phyloP scores from a whole-genome alignment of 2,888 invertebrate genomes.

The Suillia variegata region DNA sequence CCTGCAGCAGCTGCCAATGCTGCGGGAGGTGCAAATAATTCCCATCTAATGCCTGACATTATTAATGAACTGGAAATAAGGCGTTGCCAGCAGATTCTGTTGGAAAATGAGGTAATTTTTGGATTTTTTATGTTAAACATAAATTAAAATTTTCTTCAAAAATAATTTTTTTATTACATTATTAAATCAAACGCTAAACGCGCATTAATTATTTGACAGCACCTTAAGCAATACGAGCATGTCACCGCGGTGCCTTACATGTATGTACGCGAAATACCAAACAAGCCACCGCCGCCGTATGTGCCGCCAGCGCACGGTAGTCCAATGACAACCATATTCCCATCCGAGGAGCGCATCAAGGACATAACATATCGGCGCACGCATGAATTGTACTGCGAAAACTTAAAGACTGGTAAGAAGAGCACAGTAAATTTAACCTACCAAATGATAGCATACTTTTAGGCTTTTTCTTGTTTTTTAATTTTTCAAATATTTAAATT shows the following conservation, averaged over 20 bases:
- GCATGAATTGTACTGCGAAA: slow-evolving; percentile 47
- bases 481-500: background rate
- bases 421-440: background rate
- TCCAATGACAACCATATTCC: slow-evolving; percentile 57
- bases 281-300: slow-evolving; percentile 79
- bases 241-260: slow-evolving; percentile 53
- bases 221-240: slow-evolving; percentile 68
- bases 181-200: too few relatives aligned
- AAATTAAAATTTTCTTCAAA: background rate
- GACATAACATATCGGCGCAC: slow-evolving; percentile 51
- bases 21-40: slow-evolving; percentile 8
- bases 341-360: slow-evolving; percentile 51
- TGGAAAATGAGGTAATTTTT: slow-evolving; percentile 67
- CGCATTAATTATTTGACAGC: too few relatives aligned
- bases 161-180: too few relatives aligned
- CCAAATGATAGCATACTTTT: background rate
- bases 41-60: slow-evolving; percentile 50
- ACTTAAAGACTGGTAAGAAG: slow-evolving; percentile 48
- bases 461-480: background rate
- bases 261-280: slow-evolving; percentile 71
- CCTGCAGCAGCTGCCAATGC: slow-evolving; percentile 14
- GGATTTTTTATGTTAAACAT: background rate
- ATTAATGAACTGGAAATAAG: slow-evolving; percentile 68
- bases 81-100: slow-evolving; percentile 67
- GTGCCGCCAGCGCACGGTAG: slow-evolving; percentile 66